Evolutionary conservation across 2,797 vertebrate species (phyloP), one percentile per base, ranked within the genome.

Genomic region (Luscinia luscinia): DNA sequence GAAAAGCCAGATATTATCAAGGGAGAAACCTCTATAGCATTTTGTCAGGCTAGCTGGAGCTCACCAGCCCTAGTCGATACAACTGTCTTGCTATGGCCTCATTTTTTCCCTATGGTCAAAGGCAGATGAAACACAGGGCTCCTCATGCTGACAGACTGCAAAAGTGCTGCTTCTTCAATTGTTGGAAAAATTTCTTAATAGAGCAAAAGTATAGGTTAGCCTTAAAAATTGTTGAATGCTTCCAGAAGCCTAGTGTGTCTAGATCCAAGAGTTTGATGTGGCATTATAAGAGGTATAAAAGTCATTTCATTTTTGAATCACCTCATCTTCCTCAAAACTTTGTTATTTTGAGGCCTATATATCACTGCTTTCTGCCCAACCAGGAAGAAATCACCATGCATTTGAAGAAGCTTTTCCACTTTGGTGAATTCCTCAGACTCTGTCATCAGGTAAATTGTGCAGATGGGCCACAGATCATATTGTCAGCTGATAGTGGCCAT

Each of bases 91-190:
- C 34, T 34, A 34, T 34, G 34, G 34, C 34, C 34, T 34, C 11
- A 8, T 66, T 89, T 89, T 72, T 55, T 13, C 9, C 48, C 68
- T 83, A 13, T 48, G 48, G 48, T 58, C 43, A 63, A 59, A 67
- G 13, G 45, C 46, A 83, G 68, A 91, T 1, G 1, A 85, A 92
- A 84, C 30, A 66, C 57, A 82, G 59, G 40, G n/a, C 59, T 92
- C 52, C 21, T 41, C 46, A 87, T 67, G 21, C 68, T 80, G 79
- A 80, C 75, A 92, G 63, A 45, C 34, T 66, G 30, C 27, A 62
- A 83, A 85, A 89, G 32, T 30, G 41, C 45, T 90, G 82, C 64
- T 90, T 90, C 83, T 91, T 72, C 82, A 85, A 9, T 41, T 70
- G 15, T 45, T 52, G 26, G 38, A 85, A 80, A 83, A 48, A 17